Evolutionary conservation across 2,797 vertebrate genomes (phyloP).

Genomic region (Cheirogaleus major): DNA sequence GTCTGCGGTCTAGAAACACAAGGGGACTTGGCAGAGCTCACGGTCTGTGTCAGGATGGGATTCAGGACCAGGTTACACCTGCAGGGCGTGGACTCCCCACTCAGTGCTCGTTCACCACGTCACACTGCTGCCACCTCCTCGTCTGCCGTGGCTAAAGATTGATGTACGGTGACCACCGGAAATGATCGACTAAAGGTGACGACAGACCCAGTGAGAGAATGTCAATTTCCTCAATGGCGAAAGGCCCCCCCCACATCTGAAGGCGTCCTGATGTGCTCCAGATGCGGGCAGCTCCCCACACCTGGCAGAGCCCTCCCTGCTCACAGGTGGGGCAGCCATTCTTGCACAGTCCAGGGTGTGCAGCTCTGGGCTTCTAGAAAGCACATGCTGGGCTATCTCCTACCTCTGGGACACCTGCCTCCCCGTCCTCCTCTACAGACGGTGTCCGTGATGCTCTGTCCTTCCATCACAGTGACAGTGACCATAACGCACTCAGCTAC

Average conservation of each 20-base stretch:
- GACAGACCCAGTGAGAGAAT: neutral
- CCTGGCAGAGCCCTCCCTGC: neutral
- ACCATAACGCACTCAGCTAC: neutral
- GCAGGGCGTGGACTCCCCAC: neutral
- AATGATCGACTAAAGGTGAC: neutral
- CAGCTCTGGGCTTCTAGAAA: neutral
- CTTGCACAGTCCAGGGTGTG: fast-evolving
- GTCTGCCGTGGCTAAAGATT: neutral
- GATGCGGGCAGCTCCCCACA: neutral
- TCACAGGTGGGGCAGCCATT: fast-evolving
- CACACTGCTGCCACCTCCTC: neutral
- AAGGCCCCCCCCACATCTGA: neutral
- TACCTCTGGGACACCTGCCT: neutral
- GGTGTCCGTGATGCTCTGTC: neutral
- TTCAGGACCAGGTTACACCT: neutral
- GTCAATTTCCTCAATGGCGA: neutral
- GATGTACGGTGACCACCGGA: fast-evolving
- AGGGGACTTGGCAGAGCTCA: neutral
- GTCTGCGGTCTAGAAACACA: neutral
- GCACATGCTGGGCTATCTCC: neutral
- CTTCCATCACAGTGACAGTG: neutral
- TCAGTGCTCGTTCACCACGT: fast-evolving
- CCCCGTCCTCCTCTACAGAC: neutral
- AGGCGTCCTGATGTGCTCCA: neutral
- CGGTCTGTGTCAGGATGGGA: neutral